Evolutionary conservation across 2,888 invertebrate species (phyloP), one percentile per base, ranked within the genome.

Genomic region (Trissonchulus latispiculum): DNA sequence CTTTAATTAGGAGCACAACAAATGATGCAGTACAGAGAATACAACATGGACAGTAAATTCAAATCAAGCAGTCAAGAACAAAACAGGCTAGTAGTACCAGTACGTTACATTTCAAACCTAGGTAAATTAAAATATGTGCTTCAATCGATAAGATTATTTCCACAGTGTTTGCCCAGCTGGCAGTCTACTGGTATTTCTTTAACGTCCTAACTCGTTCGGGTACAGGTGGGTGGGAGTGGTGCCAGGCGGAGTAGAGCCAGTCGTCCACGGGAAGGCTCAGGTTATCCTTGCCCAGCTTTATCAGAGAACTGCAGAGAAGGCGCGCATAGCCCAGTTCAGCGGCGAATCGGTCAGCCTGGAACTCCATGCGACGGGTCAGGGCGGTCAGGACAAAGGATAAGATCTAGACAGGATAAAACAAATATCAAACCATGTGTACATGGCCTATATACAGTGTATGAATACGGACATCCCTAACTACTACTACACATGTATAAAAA

Each of bases 151-250:
- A n/a, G n/a, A n/a, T n/a, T n/a, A n/a, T n/a, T n/a, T n/a, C n/a
- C n/a, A n/a, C n/a, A n/a, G n/a, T n/a, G n/a, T 18, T 48, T 31
- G 28, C 8, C 48, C 3, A 8, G 33, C 23, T n/a, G 15, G 2
- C 82, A 73, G 81, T 80, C 77, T 83, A 77, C 69, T 78, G 33
- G 48, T 18, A 73, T 68, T 84, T 84, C 37, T 85, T 84, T 61
- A 91, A 83, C 8, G 88, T 89, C 75, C 85, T 89, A 77, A 99
- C 87, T 81, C 99, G 88, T 83, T 99, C 94, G 75, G 96, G 86
- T 35, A 96, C 85, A n/a, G 96, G 93, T 72, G 99, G 99, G 87
- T 99, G 99, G 1, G 92, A 93, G 85, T 93, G 94, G 84, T 95
- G 91, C 92, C 94, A 97, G 61, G 90, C 88, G 0, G 96, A 96